Evolutionary conservation across 2,797 vertebrate genomes (phyloP).

Genomic region (Sebastes baramenuke): DNA sequence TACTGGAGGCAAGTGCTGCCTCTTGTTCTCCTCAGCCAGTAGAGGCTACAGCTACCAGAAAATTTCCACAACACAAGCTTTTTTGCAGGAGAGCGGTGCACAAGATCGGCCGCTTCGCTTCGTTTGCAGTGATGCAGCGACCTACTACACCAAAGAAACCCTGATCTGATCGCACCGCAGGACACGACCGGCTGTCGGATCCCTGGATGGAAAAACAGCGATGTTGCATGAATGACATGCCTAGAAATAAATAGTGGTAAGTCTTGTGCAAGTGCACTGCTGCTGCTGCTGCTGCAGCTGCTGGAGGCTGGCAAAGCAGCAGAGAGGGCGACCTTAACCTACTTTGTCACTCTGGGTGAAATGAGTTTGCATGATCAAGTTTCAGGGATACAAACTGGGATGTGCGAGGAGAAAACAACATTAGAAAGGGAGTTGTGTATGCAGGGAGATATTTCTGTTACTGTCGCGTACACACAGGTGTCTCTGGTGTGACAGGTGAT

Average conservation of each 20-base stretch:
- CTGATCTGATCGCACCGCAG: slow-evolving; percentile 58
- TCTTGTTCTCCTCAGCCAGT: slow-evolving; percentile 56
- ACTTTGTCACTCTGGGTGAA: slow-evolving; percentile 80
- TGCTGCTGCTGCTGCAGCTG: slow-evolving; percentile 34
- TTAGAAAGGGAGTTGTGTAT: background rate
- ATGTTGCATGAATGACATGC: slow-evolving; percentile 71
- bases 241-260: slow-evolving; percentile 83
- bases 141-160: slow-evolving; percentile 52
- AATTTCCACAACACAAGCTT: slow-evolving; percentile 70
- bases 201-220: slow-evolving; percentile 50
- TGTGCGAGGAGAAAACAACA: background rate
- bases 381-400: slow-evolving; percentile 4
- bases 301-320: slow-evolving; percentile 33
- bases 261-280: slow-evolving; percentile 77
- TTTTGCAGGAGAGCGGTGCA: slow-evolving; percentile 46
- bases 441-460: slow-evolving; percentile 1
- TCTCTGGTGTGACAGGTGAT: slow-evolving; percentile 71
- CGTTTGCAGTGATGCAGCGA: slow-evolving; percentile 64
- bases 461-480: slow-evolving; percentile 59
- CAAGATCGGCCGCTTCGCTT: slow-evolving; percentile 34
- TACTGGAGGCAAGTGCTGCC: slow-evolving; percentile 63
- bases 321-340: slow-evolving; percentile 77
- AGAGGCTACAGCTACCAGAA: slow-evolving; percentile 67
- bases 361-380: slow-evolving; percentile 62
- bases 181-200: slow-evolving; percentile 48